A percentile compares a stretch with the other conserved stretches of the same genome.
phyloP scores from a whole-genome alignment of 2,113 vertebrate genomes.

The Tringa solitaria region DNA sequence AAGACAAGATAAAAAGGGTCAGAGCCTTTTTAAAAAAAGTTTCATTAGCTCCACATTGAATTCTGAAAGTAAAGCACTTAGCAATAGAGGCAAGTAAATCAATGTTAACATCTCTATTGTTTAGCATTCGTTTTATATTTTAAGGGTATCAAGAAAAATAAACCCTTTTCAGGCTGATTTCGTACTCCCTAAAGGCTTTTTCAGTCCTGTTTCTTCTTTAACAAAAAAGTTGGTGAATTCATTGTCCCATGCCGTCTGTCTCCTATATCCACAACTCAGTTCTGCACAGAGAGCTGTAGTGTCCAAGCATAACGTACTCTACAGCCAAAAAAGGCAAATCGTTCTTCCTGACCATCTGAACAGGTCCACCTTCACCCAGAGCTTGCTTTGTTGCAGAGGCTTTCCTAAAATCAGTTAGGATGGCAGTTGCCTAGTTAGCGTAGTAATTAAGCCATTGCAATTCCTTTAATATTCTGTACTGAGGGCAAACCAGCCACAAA shows the following conservation, averaged over 20 bases:
- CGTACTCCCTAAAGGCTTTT: background rate
- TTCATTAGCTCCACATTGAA: background rate
- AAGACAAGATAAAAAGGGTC: background rate
- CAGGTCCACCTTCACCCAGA: background rate
- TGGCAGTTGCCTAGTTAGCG: background rate
- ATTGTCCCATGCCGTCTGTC: background rate
- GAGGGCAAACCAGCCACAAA: background rate
- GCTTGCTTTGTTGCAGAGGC: background rate
- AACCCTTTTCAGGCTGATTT: background rate
- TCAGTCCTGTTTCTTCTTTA: background rate
- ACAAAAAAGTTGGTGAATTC: background rate
- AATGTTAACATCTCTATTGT: background rate
- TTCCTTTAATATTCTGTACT: background rate
- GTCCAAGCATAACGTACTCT: background rate
- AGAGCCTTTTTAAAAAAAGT: background rate
- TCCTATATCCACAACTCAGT: background rate
- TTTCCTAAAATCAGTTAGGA: background rate
- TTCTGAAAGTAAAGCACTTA: background rate
- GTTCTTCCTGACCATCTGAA: background rate
- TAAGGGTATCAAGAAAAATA: background rate
- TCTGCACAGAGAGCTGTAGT: background rate
- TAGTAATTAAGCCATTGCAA: background rate
- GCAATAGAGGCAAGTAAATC: background rate
- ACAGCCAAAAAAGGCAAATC: background rate
- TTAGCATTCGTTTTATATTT: background rate